A percentile compares a stretch with the other conserved stretches of the same genome.
Conservation (phyloP, 92 coral and sea anemone genomes). For the Pocillopora grandis region DNA sequence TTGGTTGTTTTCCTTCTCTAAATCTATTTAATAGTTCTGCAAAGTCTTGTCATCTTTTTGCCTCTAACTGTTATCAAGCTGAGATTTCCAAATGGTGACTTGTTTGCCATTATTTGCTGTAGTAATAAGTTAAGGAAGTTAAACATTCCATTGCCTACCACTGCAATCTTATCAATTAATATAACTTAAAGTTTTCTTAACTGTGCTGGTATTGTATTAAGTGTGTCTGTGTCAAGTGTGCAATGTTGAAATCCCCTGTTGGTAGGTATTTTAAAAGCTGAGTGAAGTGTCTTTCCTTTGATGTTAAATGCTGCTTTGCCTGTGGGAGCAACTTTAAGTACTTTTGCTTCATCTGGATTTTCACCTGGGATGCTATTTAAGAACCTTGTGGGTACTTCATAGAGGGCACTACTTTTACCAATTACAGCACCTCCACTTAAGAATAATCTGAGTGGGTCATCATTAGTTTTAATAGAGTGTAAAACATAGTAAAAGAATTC, state of each 20-base stretch:
- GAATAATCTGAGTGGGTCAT: conserved; percentile 49
- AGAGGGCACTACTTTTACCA: conserved; percentile 52
- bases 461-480: conserved; percentile 15
- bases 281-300: conserved; percentile 50
- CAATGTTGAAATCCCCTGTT: conserved; percentile 59
- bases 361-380: conserved; percentile 44
- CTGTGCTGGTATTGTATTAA: conserved; percentile 53
- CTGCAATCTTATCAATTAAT: conserved; percentile 66
- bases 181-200: conserved; percentile 30
- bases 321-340: conserved; percentile 50
- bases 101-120: conserved; percentile 65
- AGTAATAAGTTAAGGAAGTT: conserved; percentile 62
- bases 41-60: conserved; percentile 74
- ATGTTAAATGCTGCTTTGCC: conserved; percentile 64
- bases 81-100: conserved; percentile 62
- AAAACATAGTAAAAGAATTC: conserved; percentile 41
- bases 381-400: conserved; percentile 51
- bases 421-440: conserved; percentile 72
- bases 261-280: conserved; percentile 66
- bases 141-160: conserved; percentile 84
- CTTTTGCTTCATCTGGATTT: conserved; percentile 54
- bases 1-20: conserved; percentile 67
- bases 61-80: conserved; percentile 65
- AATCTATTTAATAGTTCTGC: conserved; percentile 73
- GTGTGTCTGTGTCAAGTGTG: conserved; percentile 43